These are phyloP conservation scores for Mellilla xanthometata DNA, from an alignment of 2,888 invertebrate species.

Conservation along the genomic window DNA sequence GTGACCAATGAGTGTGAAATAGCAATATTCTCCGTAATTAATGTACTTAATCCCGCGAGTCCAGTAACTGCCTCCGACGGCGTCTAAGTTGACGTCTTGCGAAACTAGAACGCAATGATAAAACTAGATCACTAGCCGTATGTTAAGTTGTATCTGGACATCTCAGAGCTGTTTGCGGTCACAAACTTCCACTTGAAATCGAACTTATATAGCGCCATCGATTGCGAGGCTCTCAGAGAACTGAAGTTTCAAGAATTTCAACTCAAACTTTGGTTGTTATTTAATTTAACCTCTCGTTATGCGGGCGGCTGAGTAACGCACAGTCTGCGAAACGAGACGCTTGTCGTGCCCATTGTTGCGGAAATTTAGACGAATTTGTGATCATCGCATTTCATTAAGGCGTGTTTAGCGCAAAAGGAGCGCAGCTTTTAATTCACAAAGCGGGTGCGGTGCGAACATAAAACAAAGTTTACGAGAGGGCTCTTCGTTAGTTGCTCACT, in stretches of 20 bases:
- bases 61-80: conserved; percentile 5
- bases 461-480: conserved; percentile 69
- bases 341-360: conserved; percentile 67
- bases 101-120: conserved; percentile 6
- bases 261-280: conserved; percentile 67
- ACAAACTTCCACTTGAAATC: conserved; percentile 54
- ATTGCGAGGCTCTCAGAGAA: conserved; percentile 13
- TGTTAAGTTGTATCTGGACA: conserved; percentile 13
- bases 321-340: conserved; percentile 58
- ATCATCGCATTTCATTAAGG: conserved; percentile 75
- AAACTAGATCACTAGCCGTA: background rate
- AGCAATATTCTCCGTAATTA: no score
- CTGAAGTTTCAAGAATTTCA: conserved; percentile 19
- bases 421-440: conserved; percentile 71
- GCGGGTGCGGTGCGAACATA: conserved; percentile 61
- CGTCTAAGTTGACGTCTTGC: conserved; percentile 13
- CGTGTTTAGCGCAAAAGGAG: conserved; percentile 66
- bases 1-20: no score
- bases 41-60: no score
- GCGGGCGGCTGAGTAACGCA: conserved; percentile 63
- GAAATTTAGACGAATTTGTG: conserved; percentile 75
- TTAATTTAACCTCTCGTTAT: conserved; percentile 76
- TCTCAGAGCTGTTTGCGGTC: conserved; percentile 56
- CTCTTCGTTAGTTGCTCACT: conserved; percentile 74
- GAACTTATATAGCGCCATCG: conserved; percentile 21